Conservation (phyloP, 2,888 invertebrate species). For the Tenthredo livida region DNA sequence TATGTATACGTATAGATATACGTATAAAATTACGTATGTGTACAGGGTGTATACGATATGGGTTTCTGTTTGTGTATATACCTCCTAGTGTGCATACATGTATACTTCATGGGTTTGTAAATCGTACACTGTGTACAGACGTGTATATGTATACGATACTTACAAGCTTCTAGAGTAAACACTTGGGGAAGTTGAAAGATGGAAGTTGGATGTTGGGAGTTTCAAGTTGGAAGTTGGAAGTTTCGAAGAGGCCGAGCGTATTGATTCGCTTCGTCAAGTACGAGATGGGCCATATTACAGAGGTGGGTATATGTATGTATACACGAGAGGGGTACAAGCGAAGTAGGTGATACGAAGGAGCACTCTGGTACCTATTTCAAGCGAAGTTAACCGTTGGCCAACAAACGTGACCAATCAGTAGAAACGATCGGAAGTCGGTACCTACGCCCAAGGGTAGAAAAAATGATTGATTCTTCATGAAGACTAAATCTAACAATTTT, state of each 20-base stretch:
- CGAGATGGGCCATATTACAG: slow-evolving; percentile 1
- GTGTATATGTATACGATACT: neutral
- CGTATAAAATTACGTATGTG: neutral
- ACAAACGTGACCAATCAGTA: slow-evolving; percentile 15
- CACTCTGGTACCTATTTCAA: neutral
- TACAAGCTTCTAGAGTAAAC: neutral
- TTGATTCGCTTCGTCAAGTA: slow-evolving; percentile 47
- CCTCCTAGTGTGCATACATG: neutral
- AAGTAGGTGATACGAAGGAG: neutral
- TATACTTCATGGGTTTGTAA: neutral
- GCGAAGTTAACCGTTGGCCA: neutral
- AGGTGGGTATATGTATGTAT: neutral
- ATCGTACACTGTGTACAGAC: neutral
- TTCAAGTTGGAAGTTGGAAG: slow-evolving; percentile 2
- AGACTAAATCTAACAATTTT: neutral
- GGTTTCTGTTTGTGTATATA: neutral
- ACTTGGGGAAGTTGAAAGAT: neutral
- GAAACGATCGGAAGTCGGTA: neutral
- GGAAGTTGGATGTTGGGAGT: neutral
- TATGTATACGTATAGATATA: neutral
- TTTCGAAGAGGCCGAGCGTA: slow-evolving; percentile 42
- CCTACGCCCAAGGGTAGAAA: neutral
- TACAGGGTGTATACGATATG: neutral
- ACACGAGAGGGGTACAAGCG: neutral
- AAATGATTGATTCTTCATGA: neutral